Percentiles rank a stretch among this genome's conserved stretches.
Conservation (phyloP, 2,797 vertebrate species). For the Naso thynnoides region DNA sequence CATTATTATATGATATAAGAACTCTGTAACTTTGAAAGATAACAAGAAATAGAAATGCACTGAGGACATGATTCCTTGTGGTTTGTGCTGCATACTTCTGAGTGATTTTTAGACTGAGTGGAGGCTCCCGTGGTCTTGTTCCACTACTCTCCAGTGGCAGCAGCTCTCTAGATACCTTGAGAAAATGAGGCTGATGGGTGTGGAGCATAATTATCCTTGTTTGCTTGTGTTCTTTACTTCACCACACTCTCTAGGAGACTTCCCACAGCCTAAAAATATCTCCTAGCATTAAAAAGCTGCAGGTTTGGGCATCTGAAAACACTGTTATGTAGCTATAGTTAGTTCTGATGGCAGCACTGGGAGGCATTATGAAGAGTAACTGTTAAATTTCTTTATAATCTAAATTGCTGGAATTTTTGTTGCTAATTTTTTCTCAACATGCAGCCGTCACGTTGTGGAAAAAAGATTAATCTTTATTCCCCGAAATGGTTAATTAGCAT, state of each 20-base stretch:
- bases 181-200: constrained; percentile 20
- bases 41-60: constrained; percentile 10
- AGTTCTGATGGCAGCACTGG: constrained; percentile 8
- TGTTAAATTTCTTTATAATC: neutral
- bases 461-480: constrained; percentile 1
- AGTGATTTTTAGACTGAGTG: neutral
- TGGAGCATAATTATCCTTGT: constrained; percentile 29
- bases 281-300: constrained; percentile 7
- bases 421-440: constrained; percentile 8
- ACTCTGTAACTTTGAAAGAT: constrained; percentile 9
- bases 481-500: constrained; percentile 14
- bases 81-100: constrained; percentile 1
- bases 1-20: neutral
- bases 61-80: constrained; percentile 11
- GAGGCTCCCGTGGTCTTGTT: constrained; percentile 29
- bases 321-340: neutral
- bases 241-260: constrained; percentile 19
- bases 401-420: constrained; percentile 13
- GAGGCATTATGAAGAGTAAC: neutral
- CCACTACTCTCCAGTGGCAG: constrained; percentile 7
- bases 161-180: constrained; percentile 32
- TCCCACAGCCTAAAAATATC: neutral
- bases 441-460: constrained; percentile 8
- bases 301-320: neutral
- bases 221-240: constrained; percentile 31